Percentiles rank a stretch among this genome's conserved stretches.
phyloP scores from a whole-genome alignment of 1,140 invertebrate genomes.

The Goniozus legneri region DNA sequence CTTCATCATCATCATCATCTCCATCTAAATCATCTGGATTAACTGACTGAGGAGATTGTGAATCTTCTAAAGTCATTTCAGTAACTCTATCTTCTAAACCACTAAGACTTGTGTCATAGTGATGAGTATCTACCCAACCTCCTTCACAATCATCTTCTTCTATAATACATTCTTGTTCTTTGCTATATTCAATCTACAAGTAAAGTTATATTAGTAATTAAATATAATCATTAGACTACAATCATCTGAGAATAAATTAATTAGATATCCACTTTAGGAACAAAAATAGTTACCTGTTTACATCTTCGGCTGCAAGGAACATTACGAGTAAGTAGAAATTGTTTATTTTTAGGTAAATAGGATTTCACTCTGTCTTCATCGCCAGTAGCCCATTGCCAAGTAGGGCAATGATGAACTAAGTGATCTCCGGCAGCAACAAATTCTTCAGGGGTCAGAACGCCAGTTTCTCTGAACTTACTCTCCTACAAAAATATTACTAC shows the following conservation, averaged over 20 bases:
- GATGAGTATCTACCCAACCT: conserved; percentile 99
- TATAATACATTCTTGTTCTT: conserved; percentile 84
- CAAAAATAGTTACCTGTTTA: conserved; percentile 68
- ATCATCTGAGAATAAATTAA: conserved; percentile 1
- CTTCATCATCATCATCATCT: conserved; percentile 63
- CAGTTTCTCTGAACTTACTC: conserved; percentile 98
- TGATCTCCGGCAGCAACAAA: conserved; percentile 98
- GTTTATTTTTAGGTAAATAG: conserved; percentile 93
- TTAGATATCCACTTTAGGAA: neutral
- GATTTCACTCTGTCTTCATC: conserved; percentile 81
- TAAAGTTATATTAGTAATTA: conserved; percentile 9
- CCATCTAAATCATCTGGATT: conserved; percentile 34
- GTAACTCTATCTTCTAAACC: conserved; percentile 71
- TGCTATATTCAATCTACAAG: conserved; percentile 80
- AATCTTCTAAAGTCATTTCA: conserved; percentile 62
- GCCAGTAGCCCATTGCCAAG: conserved; percentile 96
- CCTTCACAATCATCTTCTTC: conserved; percentile 87
- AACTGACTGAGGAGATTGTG: conserved; percentile 24
- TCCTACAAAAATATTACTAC: conserved; percentile 61
- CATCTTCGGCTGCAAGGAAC: conserved; percentile 90
- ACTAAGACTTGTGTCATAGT: conserved; percentile 65
- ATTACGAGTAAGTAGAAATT: conserved; percentile 96
- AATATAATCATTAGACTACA: too few relatives aligned
- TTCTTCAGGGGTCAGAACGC: conserved; percentile 93
- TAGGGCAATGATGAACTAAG: conserved; percentile 97